A percentile compares a stretch with the other conserved stretches of the same genome.
Conservation (phyloP, 2,797 vertebrate species). For the Oreonectes daqikongensis region DNA sequence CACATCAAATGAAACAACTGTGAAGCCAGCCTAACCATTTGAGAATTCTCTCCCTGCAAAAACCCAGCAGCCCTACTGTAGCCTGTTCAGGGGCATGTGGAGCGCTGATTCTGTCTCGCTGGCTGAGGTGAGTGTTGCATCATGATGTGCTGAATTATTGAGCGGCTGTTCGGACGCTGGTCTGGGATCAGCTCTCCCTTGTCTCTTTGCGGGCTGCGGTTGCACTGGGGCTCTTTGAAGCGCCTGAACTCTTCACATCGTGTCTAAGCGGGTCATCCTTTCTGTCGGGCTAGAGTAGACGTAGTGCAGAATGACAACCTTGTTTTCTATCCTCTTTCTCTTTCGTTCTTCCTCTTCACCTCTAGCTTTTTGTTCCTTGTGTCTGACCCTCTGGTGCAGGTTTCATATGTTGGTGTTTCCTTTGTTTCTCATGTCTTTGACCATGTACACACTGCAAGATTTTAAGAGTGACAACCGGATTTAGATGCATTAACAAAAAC, state of each 20-base stretch:
- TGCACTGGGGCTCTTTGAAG: conserved; percentile 79
- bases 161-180: conserved; percentile 40
- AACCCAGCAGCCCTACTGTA: background rate
- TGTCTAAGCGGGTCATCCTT: conserved; percentile 78
- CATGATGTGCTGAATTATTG: conserved; percentile 58
- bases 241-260: conserved; percentile 81
- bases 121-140: conserved; percentile 49
- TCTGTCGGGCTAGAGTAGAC: conserved; percentile 47
- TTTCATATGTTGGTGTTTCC: conserved; percentile 16
- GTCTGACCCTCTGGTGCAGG: conserved; percentile 47
- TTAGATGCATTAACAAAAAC: background rate
- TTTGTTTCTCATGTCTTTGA: conserved; percentile 55
- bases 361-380: background rate
- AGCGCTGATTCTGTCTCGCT: conserved; percentile 29
- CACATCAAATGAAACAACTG: conserved; percentile 19
- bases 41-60: conserved; percentile 24
- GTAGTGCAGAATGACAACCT: conserved; percentile 54
- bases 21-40: conserved; percentile 10
- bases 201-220: conserved; percentile 42
- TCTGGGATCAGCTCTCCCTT: conserved; percentile 51
- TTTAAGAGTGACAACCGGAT: too few relatives aligned
- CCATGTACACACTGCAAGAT: background rate
- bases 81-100: conserved; percentile 30
- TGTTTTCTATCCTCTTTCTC: background rate
- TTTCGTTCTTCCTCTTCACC: background rate